Conservation (phyloP, 2,888 invertebrate species). For the Brassicogethes aeneus region DNA sequence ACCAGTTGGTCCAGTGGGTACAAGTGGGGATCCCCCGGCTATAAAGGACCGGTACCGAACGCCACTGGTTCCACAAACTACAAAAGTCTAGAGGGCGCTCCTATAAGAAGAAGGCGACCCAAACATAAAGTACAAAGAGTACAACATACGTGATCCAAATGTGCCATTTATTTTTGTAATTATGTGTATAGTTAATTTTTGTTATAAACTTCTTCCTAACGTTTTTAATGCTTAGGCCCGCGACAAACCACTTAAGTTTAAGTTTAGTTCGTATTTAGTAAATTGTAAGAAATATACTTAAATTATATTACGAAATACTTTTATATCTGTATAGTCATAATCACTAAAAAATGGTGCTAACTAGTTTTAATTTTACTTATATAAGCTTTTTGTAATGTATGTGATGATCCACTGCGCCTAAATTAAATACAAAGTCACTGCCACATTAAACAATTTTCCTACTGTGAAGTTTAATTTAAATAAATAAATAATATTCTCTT, state of each 20-base stretch:
- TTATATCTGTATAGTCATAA: slow-evolving; percentile 1
- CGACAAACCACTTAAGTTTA: too few relatives aligned
- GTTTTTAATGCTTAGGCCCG: too few relatives aligned
- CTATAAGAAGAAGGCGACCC: slow-evolving; percentile 8
- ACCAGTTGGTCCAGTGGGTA: neutral
- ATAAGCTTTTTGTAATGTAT: slow-evolving; percentile 10
- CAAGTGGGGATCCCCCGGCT: too few relatives aligned
- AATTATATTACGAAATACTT: too few relatives aligned
- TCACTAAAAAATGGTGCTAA: slow-evolving; percentile 9
- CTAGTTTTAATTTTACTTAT: slow-evolving; percentile 4
- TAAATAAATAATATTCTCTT: neutral
- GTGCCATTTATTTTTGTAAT: slow-evolving; percentile 16
- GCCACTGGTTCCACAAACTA: too few relatives aligned
- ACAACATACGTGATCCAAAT: slow-evolving; percentile 9
- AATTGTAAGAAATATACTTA: too few relatives aligned
- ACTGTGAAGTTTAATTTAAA: neutral
- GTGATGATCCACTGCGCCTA: slow-evolving; percentile 12
- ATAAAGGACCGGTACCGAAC: too few relatives aligned
- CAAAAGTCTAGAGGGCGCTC: slow-evolving; percentile 10
- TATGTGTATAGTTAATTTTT: slow-evolving; percentile 10
- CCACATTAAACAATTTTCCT: slow-evolving; percentile 1
- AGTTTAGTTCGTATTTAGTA: too few relatives aligned
- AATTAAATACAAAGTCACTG: neutral
- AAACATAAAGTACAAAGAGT: slow-evolving; percentile 3
- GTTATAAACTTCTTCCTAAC: neutral